These are phyloP conservation scores for Danio rerio DNA, from an alignment of 2,113 vertebrate genomes.

Conservation along the genomic window DNA sequence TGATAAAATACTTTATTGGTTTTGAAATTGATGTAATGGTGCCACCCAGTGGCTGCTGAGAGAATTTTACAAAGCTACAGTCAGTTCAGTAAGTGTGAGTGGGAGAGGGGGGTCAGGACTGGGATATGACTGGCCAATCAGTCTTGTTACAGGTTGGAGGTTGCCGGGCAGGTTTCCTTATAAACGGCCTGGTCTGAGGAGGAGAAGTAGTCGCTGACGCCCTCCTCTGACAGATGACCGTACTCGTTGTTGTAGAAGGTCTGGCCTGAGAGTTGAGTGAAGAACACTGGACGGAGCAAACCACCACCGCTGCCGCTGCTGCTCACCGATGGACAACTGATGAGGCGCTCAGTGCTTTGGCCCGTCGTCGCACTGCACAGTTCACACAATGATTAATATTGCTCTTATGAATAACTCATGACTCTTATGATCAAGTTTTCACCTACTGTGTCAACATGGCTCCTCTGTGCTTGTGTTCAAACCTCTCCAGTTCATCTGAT, in stretches of 20 bases:
- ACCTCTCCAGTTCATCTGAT: conserved; percentile 93
- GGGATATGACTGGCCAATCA: neutral
- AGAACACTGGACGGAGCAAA: conserved; percentile 71
- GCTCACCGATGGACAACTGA: conserved; percentile 68
- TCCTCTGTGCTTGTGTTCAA: conserved; percentile 87
- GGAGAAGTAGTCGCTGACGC: conserved; percentile 77
- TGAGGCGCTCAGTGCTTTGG: conserved; percentile 75
- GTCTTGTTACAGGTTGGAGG: conserved; percentile 72
- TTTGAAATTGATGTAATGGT: conserved; percentile 68
- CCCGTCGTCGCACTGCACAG: conserved; percentile 68
- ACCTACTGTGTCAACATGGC: conserved; percentile 77
- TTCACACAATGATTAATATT: neutral
- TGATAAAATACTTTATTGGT: conserved; percentile 64
- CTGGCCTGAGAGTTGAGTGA: conserved; percentile 84
- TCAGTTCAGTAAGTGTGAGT: conserved; percentile 63
- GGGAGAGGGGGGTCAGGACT: conserved; percentile 23
- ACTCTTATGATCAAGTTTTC: too few species aligned
- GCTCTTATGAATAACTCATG: neutral
- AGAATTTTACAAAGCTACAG: conserved; percentile 59
- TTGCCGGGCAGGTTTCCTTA: conserved; percentile 60
- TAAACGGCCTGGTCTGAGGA: conserved; percentile 51
- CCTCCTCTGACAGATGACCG: conserved; percentile 85
- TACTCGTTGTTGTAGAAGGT: conserved; percentile 98
- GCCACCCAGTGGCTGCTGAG: conserved; percentile 78
- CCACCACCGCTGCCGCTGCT: conserved; percentile 66